Evolutionary conservation across 2,113 vertebrate species (phyloP).

Genomic region (Prochilodus magdalenae): DNA sequence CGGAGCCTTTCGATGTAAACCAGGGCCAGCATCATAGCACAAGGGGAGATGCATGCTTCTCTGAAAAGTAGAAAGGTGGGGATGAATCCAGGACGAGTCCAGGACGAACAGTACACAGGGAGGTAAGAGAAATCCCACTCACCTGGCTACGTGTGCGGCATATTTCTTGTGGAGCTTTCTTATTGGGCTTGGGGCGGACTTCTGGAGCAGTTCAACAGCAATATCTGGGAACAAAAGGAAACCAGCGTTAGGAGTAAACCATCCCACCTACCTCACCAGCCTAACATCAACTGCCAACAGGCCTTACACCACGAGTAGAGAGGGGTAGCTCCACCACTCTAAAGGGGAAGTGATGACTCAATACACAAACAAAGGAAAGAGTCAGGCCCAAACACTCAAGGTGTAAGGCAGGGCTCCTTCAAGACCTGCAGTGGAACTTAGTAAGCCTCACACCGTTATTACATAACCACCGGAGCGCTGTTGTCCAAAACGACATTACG

Average conservation of each 20-base stretch:
- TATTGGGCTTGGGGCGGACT: slow-evolving; percentile 95
- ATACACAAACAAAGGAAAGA: no score
- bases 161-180: slow-evolving; percentile 96
- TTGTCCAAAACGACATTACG: no score
- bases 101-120: background rate
- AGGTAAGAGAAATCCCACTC: slow-evolving; percentile 46
- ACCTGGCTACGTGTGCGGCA: slow-evolving; percentile 93
- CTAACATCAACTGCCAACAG: background rate
- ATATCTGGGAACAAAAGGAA: slow-evolving; percentile 81
- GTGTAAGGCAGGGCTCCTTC: background rate
- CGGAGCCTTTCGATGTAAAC: slow-evolving; percentile 98
- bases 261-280: background rate
- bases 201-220: slow-evolving; percentile 95
- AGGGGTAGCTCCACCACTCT: no score
- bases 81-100: background rate
- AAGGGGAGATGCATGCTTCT: slow-evolving; percentile 96
- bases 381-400: no score
- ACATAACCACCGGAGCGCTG: no score
- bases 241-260: background rate
- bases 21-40: slow-evolving; percentile 98
- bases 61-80: slow-evolving; percentile 63
- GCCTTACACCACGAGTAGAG: no score
- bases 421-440: background rate
- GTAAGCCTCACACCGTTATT: background rate
- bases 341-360: no score